phyloP scores from a whole-genome alignment of 2,888 invertebrate species.

The Urechis unicinctus region DNA sequence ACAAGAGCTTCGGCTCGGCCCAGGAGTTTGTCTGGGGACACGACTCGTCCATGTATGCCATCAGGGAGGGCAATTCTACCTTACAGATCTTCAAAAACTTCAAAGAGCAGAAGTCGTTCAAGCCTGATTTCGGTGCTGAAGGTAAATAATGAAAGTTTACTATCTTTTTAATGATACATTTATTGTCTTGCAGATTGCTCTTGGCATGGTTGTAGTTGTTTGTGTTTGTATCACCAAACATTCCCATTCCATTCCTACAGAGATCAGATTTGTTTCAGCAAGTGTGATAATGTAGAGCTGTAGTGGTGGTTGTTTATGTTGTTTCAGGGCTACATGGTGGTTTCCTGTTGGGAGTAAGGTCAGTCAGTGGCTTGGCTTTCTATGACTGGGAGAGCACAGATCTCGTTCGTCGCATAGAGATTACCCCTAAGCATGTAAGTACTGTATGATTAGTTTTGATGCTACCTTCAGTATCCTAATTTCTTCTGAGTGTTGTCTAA shows the following conservation, averaged over 20 bases:
- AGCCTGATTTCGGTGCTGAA: constrained; percentile 94
- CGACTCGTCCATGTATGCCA: constrained; percentile 80
- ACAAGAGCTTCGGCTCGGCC: constrained; percentile 96
- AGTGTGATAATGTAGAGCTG: neutral
- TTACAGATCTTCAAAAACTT: constrained; percentile 95
- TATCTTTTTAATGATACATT: neutral
- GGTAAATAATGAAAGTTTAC: constrained; percentile 53
- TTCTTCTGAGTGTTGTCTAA: neutral
- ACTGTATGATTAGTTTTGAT: neutral
- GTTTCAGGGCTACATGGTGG: constrained; percentile 79
- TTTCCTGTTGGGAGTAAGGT: constrained; percentile 81
- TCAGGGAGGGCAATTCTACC: constrained; percentile 78
- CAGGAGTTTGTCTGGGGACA: constrained; percentile 92
- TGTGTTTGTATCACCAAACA: too few species aligned
- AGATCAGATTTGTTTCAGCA: too few species aligned
- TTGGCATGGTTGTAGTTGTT: too few species aligned
- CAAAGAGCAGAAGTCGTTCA: constrained; percentile 91
- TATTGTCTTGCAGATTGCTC: neutral
- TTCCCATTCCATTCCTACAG: too few species aligned
- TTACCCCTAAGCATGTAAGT: constrained; percentile 74
- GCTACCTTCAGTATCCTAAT: neutral
- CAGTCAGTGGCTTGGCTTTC: constrained; percentile 85
- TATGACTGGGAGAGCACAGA: constrained; percentile 96
- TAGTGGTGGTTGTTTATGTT: neutral
- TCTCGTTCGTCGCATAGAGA: constrained; percentile 90